phyloP scores from a whole-genome alignment of 2,797 vertebrate genomes.

The Xenops minutus region DNA sequence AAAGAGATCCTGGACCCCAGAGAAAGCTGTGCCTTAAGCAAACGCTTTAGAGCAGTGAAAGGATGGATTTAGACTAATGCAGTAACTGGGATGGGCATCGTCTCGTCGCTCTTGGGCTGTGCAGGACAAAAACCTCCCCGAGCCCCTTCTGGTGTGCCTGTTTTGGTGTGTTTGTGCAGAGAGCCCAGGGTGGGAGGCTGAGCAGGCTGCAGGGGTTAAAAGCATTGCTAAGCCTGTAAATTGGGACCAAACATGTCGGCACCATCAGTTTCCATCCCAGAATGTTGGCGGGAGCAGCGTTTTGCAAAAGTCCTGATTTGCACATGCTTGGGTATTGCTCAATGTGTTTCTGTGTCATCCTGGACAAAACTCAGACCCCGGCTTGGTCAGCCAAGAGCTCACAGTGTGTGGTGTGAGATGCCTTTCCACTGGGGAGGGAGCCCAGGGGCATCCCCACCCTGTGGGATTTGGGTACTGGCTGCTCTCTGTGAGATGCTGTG shows the following conservation, averaged over 20 bases:
- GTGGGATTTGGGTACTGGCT: neutral
- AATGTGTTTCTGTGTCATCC: neutral
- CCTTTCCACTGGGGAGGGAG: neutral
- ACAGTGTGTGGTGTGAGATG: fast-evolving
- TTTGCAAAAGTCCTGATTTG: neutral
- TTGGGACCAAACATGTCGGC: neutral
- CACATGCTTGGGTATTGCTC: neutral
- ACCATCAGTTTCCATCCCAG: neutral
- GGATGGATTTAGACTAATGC: neutral
- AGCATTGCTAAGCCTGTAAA: neutral
- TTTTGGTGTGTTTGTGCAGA: neutral
- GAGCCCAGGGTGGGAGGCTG: neutral
- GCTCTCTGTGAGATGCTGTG: neutral
- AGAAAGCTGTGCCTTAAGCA: conserved; percentile 55
- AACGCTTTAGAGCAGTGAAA: conserved; percentile 17
- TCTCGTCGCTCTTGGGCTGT: neutral
- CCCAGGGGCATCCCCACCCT: neutral
- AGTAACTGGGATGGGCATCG: neutral
- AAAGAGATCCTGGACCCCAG: conserved; percentile 47
- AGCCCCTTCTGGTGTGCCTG: neutral
- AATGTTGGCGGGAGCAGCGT: fast-evolving
- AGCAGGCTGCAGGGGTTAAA: neutral
- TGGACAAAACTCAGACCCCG: neutral
- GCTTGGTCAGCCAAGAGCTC: neutral
- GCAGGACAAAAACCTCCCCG: neutral